Percentiles rank a stretch among this genome's conserved stretches.
Evolutionary conservation across 2,797 vertebrate species (phyloP).

Genomic region (Vespertilio murinus): DNA sequence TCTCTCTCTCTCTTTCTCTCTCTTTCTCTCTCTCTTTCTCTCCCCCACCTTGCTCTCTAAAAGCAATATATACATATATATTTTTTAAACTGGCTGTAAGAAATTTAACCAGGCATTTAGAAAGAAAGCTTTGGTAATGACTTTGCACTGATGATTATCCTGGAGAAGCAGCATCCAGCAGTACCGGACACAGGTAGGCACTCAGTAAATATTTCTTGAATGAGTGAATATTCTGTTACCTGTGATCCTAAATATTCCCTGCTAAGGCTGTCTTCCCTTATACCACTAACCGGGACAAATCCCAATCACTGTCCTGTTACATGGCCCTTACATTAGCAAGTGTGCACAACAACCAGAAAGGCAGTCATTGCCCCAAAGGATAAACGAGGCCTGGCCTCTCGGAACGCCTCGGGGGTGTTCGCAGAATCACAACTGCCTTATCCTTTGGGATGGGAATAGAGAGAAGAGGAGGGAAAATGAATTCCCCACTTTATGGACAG

Average conservation of each 20-base stretch:
- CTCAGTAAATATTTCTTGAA: background rate
- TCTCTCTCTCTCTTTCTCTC: too few species aligned
- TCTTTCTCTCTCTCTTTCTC: too few species aligned
- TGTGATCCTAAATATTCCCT: constrained; percentile 24
- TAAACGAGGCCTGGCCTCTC: background rate
- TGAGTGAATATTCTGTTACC: constrained; percentile 23
- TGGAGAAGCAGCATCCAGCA: background rate
- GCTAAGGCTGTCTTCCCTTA: background rate
- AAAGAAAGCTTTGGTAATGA: constrained; percentile 4
- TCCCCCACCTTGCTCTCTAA: too few species aligned
- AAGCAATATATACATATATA: too few species aligned
- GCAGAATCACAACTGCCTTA: background rate
- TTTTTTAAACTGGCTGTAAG: background rate
- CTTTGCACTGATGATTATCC: background rate
- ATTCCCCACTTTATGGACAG: background rate
- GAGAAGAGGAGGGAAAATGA: constrained; percentile 32
- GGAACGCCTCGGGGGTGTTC: background rate
- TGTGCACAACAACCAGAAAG: constrained; percentile 25
- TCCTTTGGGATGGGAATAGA: background rate
- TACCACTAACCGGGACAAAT: constrained; percentile 34
- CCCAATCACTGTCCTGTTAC: background rate
- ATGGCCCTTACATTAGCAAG: background rate
- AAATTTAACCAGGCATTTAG: background rate
- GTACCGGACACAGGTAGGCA: background rate
- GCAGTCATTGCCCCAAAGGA: constrained; percentile 21